These are phyloP conservation scores for Nephila pilipes DNA, from an alignment of 1,140 invertebrate genomes.

Conservation along the genomic window DNA sequence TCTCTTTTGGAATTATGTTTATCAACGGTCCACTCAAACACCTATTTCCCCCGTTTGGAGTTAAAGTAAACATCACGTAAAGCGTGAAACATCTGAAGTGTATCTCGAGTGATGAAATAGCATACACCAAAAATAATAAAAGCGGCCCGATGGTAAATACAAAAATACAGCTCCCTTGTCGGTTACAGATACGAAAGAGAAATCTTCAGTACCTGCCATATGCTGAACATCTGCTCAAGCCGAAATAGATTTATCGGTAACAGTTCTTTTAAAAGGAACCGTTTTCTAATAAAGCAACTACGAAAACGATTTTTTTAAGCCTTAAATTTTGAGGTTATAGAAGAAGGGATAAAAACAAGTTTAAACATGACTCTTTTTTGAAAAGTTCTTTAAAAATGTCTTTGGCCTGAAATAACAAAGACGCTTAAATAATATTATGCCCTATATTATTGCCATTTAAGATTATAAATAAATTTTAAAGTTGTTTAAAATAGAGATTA, in stretches of 20 bases:
- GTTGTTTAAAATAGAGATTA: too few relatives aligned
- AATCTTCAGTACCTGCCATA: not conserved
- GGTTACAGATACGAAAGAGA: not conserved
- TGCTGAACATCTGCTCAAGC: constrained; percentile 14
- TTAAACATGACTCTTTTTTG: not conserved
- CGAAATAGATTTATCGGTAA: constrained; percentile 12
- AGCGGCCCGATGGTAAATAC: constrained; percentile 9
- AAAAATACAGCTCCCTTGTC: constrained; percentile 28
- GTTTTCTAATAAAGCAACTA: not conserved
- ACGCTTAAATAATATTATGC: too few relatives aligned
- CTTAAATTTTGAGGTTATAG: not conserved
- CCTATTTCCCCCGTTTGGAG: not conserved
- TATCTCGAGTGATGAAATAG: constrained; percentile 25
- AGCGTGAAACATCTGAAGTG: not conserved
- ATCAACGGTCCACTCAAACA: constrained; percentile 25
- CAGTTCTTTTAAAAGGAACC: not conserved
- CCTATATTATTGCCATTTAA: too few relatives aligned
- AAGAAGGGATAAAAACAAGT: not conserved
- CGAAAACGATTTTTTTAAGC: not conserved
- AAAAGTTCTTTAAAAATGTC: not conserved
- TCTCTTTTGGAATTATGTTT: constrained; percentile 15
- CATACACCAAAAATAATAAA: constrained; percentile 46
- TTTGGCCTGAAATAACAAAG: not conserved
- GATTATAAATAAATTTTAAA: too few relatives aligned
- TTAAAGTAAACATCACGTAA: constrained; percentile 49